These are phyloP conservation scores for Acipenser oxyrinchus DNA, from an alignment of 2,797 vertebrate species.

Conservation along the genomic window DNA sequence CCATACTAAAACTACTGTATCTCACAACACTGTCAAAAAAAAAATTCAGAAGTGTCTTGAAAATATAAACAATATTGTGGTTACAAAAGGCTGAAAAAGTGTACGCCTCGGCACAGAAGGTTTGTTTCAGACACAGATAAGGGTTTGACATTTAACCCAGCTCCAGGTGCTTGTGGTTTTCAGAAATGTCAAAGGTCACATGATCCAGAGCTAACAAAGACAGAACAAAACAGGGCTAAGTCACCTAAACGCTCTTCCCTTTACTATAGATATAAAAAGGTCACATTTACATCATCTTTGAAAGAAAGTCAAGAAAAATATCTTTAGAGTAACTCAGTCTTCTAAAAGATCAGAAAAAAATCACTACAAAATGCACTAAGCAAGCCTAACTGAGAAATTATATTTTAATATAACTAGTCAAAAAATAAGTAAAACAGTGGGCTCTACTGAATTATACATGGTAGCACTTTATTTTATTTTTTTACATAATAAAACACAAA, in stretches of 20 bases:
- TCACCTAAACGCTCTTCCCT: conserved; percentile 20
- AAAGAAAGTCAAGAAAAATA: conserved; percentile 22
- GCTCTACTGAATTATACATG: too few species aligned
- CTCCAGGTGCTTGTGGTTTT: conserved; percentile 85
- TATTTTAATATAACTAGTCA: too few species aligned
- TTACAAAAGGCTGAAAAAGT: conserved; percentile 51
- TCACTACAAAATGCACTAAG: too few species aligned
- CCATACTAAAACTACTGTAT: not conserved
- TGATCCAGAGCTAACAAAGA: conserved; percentile 61
- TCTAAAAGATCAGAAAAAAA: too few species aligned
- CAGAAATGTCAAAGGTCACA: conserved; percentile 76
- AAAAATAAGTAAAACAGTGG: too few species aligned
- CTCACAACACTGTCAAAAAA: not conserved
- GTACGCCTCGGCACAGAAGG: conserved; percentile 32
- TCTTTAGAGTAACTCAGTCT: too few species aligned
- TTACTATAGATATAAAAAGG: conserved; percentile 32
- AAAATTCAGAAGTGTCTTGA: not conserved
- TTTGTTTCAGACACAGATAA: conserved; percentile 59
- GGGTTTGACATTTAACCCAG: conserved; percentile 76
- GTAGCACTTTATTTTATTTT: too few species aligned
- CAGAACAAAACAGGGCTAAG: conserved; percentile 53
- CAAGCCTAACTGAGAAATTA: too few species aligned
- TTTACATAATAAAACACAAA: too few species aligned
- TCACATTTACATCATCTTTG: conserved; percentile 31
- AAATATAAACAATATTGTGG: conserved; percentile 15